phyloP scores from a whole-genome alignment of 2,113 vertebrate genomes.

The Dinomys branickii region DNA sequence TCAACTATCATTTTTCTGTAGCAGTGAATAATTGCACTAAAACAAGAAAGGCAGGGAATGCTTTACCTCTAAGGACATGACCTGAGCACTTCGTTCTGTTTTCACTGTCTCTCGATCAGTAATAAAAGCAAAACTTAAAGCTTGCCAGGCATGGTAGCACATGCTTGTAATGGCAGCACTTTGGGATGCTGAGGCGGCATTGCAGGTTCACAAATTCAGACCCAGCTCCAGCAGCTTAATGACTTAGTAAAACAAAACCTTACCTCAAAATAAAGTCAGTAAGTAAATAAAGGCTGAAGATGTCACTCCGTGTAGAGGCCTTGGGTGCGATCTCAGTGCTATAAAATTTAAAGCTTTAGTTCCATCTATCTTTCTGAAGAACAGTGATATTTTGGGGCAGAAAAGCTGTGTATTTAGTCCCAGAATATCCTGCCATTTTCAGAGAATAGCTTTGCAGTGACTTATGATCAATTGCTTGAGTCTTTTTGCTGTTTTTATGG shows the following conservation, averaged over 20 bases:
- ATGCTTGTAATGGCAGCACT: not conserved
- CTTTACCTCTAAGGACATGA: not conserved
- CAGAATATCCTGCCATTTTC: not conserved
- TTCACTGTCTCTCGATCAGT: not conserved
- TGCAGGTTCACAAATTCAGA: not conserved
- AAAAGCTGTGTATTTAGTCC: not conserved
- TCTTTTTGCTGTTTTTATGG: too few species aligned
- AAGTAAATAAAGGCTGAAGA: not conserved
- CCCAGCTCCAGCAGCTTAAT: not conserved
- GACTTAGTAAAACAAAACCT: not conserved
- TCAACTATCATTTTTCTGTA: not conserved
- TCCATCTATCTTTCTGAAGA: not conserved
- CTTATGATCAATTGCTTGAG: not conserved
- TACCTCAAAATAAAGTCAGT: not conserved
- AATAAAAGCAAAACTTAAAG: slow-evolving; percentile 6
- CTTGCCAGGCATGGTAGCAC: not conserved
- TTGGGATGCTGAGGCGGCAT: not conserved
- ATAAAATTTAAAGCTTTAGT: not conserved
- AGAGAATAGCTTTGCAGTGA: not conserved
- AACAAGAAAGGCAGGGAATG: not conserved
- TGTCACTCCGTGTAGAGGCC: not conserved
- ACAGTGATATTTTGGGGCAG: not conserved
- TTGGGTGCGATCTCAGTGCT: not conserved
- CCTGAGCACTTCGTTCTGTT: not conserved
- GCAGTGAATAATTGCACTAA: not conserved